Evolutionary conservation across 2,888 invertebrate species (phyloP), one percentile per base, ranked within the genome.

Genomic region (Melolontha melolontha): DNA sequence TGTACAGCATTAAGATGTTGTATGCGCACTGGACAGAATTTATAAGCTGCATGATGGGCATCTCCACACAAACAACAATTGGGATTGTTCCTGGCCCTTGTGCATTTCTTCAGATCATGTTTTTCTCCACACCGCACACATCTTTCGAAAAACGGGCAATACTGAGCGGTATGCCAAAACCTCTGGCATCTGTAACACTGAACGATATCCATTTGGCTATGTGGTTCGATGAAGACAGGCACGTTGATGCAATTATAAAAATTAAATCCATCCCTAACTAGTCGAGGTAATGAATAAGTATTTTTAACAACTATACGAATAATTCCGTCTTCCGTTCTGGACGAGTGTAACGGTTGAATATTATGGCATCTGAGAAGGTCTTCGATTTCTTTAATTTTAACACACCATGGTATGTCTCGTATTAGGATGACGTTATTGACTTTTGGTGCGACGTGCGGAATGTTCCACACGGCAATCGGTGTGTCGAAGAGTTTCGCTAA

Each of bases 161-260:
- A 84, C 10, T 84, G 85, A 0, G 86, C 86, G 5, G 86, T 84
- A 74, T 87, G 86, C 86, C 86, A 86, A 74, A 86, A 86, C 2
- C 86, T 86, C 78, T 86, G 86, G 72, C 86, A 86, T 1, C 85
- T 82, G 74, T 84, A 86, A 70, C 86, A 86, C 70, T 86, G 86
- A 8, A 86, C 76, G 1, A 86, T 84, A 67, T 86, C 85, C 10
- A 76, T 73, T 5, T 78, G 78, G 5, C 79, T 66, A 29, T 5
- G 50, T n/a, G 70, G 66, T 63, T 85, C 85, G 0, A 83, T 82
- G 0, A 83, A 74, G 0, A 82, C 85, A 29, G 76, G 75, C 72
- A 84, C 86, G 10, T 81, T 81, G 0, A 82, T 83, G 0, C 81
- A 84, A 22, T 85, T 83, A 68, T 85, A 86, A 70, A 86, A 86